A percentile compares a stretch with the other conserved stretches of the same genome.
Conservation (phyloP, 1,140 invertebrate genomes). For the Ridgeia piscesae region DNA sequence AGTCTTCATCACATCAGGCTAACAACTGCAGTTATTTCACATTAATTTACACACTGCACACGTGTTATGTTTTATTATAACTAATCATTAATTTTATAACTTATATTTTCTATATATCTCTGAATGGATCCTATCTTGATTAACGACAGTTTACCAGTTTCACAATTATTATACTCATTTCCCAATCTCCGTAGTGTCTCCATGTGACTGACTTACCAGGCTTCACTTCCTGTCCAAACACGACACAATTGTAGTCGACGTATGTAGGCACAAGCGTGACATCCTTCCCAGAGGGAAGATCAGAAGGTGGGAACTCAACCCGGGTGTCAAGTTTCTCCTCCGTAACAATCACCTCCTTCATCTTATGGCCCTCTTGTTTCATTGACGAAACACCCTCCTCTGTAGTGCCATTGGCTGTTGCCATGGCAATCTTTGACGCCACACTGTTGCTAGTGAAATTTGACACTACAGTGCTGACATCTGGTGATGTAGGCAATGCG, state of each 20-base stretch:
- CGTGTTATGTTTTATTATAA: too few relatives aligned
- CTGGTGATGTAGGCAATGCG: background rate
- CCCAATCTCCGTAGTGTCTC: background rate
- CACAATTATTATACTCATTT: background rate
- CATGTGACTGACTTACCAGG: background rate
- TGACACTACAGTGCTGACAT: background rate
- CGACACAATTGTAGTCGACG: slow-evolving; percentile 10
- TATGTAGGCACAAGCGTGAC: slow-evolving; percentile 9
- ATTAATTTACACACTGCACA: too few relatives aligned
- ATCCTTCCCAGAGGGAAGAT: background rate
- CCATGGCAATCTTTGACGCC: background rate
- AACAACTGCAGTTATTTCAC: too few relatives aligned
- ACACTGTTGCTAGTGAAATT: background rate
- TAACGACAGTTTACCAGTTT: too few relatives aligned
- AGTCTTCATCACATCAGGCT: too few relatives aligned
- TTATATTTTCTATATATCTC: too few relatives aligned
- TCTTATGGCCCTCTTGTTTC: background rate
- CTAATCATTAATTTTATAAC: too few relatives aligned
- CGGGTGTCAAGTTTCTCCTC: background rate
- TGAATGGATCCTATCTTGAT: too few relatives aligned
- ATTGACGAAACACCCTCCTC: background rate
- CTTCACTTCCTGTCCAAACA: slow-evolving; percentile 19
- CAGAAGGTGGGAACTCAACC: background rate
- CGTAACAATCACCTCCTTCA: background rate
- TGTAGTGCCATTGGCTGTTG: background rate